Evolutionary conservation across 2,113 vertebrate genomes (phyloP).

Genomic region (Nettapus auritus): DNA sequence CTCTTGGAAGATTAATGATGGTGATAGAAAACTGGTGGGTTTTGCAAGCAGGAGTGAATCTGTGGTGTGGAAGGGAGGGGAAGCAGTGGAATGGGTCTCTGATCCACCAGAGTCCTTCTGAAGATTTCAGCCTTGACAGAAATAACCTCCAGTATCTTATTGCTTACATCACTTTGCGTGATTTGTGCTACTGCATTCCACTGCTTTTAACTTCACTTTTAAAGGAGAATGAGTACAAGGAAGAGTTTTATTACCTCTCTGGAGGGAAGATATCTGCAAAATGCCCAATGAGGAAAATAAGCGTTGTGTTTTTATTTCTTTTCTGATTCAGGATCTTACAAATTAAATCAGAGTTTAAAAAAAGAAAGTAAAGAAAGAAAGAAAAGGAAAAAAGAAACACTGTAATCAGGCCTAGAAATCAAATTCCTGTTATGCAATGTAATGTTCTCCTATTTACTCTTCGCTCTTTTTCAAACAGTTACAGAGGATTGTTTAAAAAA

Average conservation of each 20-base stretch:
- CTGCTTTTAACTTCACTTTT: background rate
- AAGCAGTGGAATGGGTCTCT: background rate
- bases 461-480: background rate
- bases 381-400: background rate
- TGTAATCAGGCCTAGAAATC: background rate
- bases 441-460: background rate
- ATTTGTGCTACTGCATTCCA: background rate
- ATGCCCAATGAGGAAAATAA: background rate
- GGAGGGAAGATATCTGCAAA: background rate
- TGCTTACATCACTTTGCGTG: background rate
- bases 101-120: background rate
- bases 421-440: background rate
- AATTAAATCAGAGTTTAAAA: background rate
- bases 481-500: background rate
- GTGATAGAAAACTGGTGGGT: background rate
- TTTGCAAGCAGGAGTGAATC: background rate
- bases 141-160: background rate
- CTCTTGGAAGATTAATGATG: background rate
- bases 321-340: background rate
- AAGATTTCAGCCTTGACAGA: background rate
- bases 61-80: background rate
- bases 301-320: background rate
- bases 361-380: background rate
- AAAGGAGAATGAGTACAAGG: background rate
- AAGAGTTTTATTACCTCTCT: background rate